Evolutionary conservation across 2,888 invertebrate species (phyloP).

Genomic region (Arge pagana): DNA sequence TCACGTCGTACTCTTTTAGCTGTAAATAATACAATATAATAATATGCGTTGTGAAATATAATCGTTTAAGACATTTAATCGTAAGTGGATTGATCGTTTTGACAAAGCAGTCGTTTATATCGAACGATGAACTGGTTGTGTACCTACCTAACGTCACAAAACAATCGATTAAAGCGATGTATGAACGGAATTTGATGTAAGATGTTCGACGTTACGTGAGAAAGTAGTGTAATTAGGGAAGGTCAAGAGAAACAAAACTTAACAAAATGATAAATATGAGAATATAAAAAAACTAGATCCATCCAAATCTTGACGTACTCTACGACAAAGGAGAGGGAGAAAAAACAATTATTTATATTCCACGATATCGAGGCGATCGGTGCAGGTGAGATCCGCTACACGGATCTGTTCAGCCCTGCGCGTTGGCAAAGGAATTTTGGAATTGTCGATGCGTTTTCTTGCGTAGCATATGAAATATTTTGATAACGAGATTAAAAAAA

Average conservation of each 20-base stretch:
- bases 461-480: constrained; percentile 37
- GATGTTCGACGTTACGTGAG: constrained; percentile 45
- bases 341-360: not conserved
- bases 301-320: too few relatives aligned
- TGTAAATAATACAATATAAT: too few relatives aligned
- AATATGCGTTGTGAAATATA: too few relatives aligned
- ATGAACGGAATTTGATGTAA: constrained; percentile 42
- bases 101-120: too few relatives aligned
- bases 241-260: not conserved
- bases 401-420: constrained; percentile 39
- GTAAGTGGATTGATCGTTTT: too few relatives aligned
- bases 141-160: too few relatives aligned
- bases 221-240: constrained; percentile 29
- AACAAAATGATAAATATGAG: not conserved
- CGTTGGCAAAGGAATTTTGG: constrained; percentile 5
- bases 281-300: not conserved
- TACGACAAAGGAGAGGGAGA: too few relatives aligned
- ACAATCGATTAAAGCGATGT: too few relatives aligned
- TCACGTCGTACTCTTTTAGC: too few relatives aligned
- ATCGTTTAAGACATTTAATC: too few relatives aligned
- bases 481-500: constrained; percentile 32
- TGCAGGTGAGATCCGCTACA: not conserved
- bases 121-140: too few relatives aligned
- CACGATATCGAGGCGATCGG: too few relatives aligned
- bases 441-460: constrained; percentile 28